Percentiles rank a stretch among this genome's conserved stretches.
Conservation (phyloP, 2,797 vertebrate species). For the Acipenser oxyrinchus region DNA sequence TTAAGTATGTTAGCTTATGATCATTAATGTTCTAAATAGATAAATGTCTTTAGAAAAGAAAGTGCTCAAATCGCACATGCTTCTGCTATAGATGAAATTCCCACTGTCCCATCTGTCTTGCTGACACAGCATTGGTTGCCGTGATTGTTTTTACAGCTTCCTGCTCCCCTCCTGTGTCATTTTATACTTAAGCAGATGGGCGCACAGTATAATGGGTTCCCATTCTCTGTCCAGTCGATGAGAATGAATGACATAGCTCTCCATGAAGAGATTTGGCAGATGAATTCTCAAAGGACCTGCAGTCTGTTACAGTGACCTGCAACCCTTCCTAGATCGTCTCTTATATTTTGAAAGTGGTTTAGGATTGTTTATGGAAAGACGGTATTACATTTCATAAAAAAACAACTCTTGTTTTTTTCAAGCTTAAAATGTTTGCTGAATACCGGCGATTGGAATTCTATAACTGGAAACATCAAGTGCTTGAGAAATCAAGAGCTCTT, state of each 20-base stretch:
- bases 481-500: conserved; percentile 51
- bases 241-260: conserved; percentile 22
- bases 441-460: conserved; percentile 26
- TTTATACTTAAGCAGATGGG: conserved; percentile 40
- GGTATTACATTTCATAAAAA: conserved; percentile 18
- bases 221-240: conserved; percentile 28
- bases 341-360: too few relatives aligned
- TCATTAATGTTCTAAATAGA: conserved; percentile 5
- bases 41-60: not conserved
- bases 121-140: conserved; percentile 12
- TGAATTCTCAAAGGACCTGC: not conserved
- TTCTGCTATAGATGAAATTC: conserved; percentile 5
- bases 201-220: conserved; percentile 32
- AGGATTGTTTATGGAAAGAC: conserved; percentile 19
- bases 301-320: conserved; percentile 3
- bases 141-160: conserved; percentile 21
- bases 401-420: conserved; percentile 14
- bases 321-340: not conserved
- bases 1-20: not conserved
- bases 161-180: conserved; percentile 30
- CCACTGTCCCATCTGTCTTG: conserved; percentile 17
- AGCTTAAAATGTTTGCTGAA: conserved; percentile 21
- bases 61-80: not conserved
- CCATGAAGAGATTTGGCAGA: not conserved
- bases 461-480: conserved; percentile 31